Conservation (phyloP, 2,113 vertebrate species). For the Sorex araneus region DNA sequence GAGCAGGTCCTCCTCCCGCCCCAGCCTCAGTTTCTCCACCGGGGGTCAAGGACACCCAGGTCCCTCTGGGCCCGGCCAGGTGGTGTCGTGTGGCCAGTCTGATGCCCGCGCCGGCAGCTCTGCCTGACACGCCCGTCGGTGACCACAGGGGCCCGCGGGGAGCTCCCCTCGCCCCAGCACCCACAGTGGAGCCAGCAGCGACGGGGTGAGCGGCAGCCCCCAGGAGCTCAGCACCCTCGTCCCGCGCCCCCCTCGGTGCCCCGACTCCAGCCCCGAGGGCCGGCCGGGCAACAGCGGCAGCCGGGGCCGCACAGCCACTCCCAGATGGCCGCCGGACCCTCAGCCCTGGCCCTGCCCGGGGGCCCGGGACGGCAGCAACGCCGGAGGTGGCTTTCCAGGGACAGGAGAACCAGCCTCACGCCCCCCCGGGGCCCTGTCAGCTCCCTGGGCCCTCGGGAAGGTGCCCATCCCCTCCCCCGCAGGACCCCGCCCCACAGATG, state of each 20-base stretch:
- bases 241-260: neutral
- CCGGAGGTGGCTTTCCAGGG: neutral
- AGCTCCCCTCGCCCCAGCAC: neutral
- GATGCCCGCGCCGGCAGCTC: too few relatives aligned
- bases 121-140: too few relatives aligned
- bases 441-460: too few relatives aligned
- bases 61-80: neutral
- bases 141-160: neutral
- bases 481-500: too few relatives aligned
- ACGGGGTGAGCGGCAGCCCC: too few relatives aligned
- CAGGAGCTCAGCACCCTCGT: rapidly evolving
- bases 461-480: too few relatives aligned
- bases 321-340: too few relatives aligned
- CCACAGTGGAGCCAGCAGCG: neutral
- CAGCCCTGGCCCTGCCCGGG: too few relatives aligned
- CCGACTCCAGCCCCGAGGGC: neutral
- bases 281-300: neutral
- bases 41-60: neutral
- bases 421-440: too few relatives aligned
- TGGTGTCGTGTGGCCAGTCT: neutral
- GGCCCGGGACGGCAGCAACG: neutral
- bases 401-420: neutral
- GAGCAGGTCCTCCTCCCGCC: neutral
- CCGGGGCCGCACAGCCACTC: neutral
- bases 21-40: neutral